A percentile compares a stretch with the other conserved stretches of the same genome.
Evolutionary conservation across 2,888 invertebrate species (phyloP).

Genomic region (Malacosoma neustria): DNA sequence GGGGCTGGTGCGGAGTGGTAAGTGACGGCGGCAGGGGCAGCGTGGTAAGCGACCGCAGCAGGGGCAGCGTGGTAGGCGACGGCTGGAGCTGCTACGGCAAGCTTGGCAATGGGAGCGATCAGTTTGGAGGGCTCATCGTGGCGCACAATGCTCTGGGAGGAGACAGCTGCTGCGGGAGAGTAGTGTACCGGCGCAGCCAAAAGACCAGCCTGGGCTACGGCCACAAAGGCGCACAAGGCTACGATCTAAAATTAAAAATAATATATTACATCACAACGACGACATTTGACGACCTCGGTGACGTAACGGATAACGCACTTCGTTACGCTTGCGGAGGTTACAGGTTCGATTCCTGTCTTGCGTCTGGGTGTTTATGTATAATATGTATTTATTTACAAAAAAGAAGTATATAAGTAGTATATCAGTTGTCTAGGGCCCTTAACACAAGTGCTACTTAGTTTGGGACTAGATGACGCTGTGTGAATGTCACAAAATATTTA

Average conservation of each 20-base stretch:
- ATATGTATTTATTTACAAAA: too few species aligned
- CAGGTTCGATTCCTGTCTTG: too few species aligned
- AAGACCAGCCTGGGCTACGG: constrained; percentile 38
- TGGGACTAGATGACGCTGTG: too few species aligned
- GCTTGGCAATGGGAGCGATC: constrained; percentile 35
- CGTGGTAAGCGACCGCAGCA: constrained; percentile 14
- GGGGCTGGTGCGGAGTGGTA: constrained; percentile 15
- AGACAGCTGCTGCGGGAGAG: constrained; percentile 35
- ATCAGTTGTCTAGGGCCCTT: too few species aligned
- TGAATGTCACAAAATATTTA: too few species aligned
- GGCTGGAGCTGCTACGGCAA: constrained; percentile 8
- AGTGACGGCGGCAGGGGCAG: constrained; percentile 13
- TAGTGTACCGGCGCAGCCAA: constrained; percentile 37
- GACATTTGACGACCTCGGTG: too few species aligned
- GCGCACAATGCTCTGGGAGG: constrained; percentile 31
- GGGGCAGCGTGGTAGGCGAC: constrained; percentile 14
- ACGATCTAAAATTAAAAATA: constrained; percentile 26
- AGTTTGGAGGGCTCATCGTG: constrained; percentile 23
- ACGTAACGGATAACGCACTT: too few species aligned
- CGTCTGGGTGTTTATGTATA: too few species aligned
- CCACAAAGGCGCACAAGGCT: constrained; percentile 31
- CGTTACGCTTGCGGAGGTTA: too few species aligned
- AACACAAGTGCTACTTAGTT: too few species aligned
- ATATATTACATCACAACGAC: background rate
- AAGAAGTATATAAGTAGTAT: too few species aligned